A percentile compares a stretch with the other conserved stretches of the same genome.
Evolutionary conservation across 92 coral and sea anemone genomes (phyloP).

Genomic region (Epizoanthus illoricatus): DNA sequence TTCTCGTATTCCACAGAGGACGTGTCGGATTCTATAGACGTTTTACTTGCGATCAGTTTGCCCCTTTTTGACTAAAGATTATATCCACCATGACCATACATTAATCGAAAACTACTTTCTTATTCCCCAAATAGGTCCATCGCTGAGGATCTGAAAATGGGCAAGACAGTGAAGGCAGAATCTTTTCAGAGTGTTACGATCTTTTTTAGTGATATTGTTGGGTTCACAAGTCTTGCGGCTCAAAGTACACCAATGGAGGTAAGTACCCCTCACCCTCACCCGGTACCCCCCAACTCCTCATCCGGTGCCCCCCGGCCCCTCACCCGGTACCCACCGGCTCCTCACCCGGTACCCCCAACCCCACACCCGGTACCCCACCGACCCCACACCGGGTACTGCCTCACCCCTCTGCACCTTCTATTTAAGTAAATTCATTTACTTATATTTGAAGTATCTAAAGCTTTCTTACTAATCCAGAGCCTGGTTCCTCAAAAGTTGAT

Average conservation of each 20-base stretch:
- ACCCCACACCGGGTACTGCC: too few relatives aligned
- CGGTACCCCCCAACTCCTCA: background rate
- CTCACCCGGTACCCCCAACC: background rate
- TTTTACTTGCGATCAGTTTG: too few relatives aligned
- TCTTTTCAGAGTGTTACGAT: slow-evolving; percentile 78
- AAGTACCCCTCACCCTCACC: background rate
- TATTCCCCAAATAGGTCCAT: slow-evolving; percentile 53
- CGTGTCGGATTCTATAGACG: too few relatives aligned
- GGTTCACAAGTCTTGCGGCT: slow-evolving; percentile 81
- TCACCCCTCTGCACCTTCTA: background rate
- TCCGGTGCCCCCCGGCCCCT: background rate
- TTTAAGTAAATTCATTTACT: too few relatives aligned
- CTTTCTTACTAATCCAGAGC: too few relatives aligned
- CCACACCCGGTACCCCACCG: too few relatives aligned
- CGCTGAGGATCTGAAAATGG: slow-evolving; percentile 80
- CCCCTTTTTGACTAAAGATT: background rate
- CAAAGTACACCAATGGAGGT: slow-evolving; percentile 81
- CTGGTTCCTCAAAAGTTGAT: too few relatives aligned
- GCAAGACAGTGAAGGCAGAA: slow-evolving; percentile 73
- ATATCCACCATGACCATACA: too few relatives aligned
- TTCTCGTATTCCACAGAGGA: too few relatives aligned
- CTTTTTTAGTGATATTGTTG: slow-evolving; percentile 87
- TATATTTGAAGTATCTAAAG: too few relatives aligned
- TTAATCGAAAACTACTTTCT: background rate
- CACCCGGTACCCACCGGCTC: too few relatives aligned